Evolutionary conservation across 2,888 invertebrate genomes (phyloP).

Genomic region (Sycophila texana): DNA sequence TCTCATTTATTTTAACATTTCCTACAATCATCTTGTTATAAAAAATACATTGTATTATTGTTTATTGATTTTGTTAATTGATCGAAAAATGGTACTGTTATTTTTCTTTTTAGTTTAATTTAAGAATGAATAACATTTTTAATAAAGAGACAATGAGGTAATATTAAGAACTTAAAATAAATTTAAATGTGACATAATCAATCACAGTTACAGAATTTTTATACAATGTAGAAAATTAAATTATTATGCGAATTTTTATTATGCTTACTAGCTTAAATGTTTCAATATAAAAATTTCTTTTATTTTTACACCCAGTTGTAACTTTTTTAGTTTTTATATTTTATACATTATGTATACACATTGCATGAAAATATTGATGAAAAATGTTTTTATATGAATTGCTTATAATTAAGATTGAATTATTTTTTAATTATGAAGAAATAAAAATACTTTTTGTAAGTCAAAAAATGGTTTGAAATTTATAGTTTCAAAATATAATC

Average conservation of each 20-base stretch:
- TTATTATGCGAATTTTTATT: neutral
- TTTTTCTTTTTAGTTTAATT: conserved; percentile 1
- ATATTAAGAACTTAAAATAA: neutral
- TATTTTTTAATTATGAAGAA: neutral
- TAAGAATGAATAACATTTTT: no score
- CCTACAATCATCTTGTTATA: conserved; percentile 32
- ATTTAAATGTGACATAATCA: neutral
- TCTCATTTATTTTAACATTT: conserved; percentile 29
- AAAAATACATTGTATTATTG: conserved; percentile 27
- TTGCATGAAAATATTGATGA: conserved; percentile 16
- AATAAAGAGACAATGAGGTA: neutral
- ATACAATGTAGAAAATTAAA: neutral
- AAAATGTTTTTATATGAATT: neutral
- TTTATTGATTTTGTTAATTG: neutral
- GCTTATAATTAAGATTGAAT: neutral
- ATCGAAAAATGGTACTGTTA: conserved; percentile 18
- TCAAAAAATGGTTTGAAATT: no score
- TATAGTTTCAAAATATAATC: no score
- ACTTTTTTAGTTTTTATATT: neutral
- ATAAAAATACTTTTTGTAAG: no score
- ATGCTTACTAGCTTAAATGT: neutral
- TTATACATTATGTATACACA: conserved; percentile 1
- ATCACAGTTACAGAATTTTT: conserved; percentile 6
- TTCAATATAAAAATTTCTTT: conserved; percentile 3
- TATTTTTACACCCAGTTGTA: conserved; percentile 18